These are phyloP conservation scores for Cerastoderma edule DNA, from an alignment of 2,888 invertebrate species.

Conservation along the genomic window DNA sequence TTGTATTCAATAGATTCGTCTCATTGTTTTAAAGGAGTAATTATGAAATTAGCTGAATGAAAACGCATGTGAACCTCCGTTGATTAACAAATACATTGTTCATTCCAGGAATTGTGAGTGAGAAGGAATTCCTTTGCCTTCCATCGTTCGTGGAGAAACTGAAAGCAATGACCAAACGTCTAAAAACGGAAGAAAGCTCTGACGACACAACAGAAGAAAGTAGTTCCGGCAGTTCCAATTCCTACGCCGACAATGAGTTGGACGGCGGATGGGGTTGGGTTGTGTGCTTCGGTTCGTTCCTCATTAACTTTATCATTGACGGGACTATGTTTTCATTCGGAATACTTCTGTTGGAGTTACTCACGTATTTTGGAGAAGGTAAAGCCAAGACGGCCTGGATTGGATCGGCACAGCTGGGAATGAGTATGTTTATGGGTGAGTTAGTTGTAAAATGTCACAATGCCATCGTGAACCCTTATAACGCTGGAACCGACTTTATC, in stretches of 20 bases:
- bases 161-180: slow-evolving; percentile 18
- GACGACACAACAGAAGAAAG: slow-evolving; percentile 17
- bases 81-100: no score
- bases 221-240: neutral
- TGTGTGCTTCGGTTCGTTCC: slow-evolving; percentile 75
- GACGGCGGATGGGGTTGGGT: slow-evolving; percentile 79
- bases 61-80: no score
- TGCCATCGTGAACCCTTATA: no score
- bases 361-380: slow-evolving; percentile 71
- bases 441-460: no score
- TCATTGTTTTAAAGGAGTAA: no score
- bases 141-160: neutral
- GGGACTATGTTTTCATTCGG: slow-evolving; percentile 79
- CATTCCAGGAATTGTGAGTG: neutral
- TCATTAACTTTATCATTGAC: slow-evolving; percentile 75
- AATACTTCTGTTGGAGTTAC: slow-evolving; percentile 70
- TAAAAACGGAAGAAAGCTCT: neutral
- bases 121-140: neutral
- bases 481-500: no score
- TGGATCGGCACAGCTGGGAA: slow-evolving; percentile 72
- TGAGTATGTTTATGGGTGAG: slow-evolving; percentile 78
- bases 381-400: slow-evolving; percentile 76
- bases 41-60: no score
- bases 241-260: slow-evolving; percentile 51
- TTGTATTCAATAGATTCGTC: no score